Percentiles rank a stretch among this genome's conserved stretches.
phyloP scores from a whole-genome alignment of 2,888 invertebrate species.

The Mythimna loreyi region DNA sequence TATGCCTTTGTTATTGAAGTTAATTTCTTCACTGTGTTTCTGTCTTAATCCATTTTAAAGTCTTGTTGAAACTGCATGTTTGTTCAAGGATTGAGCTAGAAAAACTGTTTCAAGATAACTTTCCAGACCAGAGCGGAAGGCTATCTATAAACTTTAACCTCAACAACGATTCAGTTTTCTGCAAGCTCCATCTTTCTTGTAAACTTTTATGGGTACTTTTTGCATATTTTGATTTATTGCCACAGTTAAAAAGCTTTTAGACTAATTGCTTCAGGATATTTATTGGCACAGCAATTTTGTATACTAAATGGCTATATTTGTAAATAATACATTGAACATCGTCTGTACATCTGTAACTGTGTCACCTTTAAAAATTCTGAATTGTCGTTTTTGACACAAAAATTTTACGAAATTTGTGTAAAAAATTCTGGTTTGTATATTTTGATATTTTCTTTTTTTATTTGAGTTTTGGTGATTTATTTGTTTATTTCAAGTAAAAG shows the following conservation, averaged over 20 bases:
- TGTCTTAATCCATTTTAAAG: constrained; percentile 1
- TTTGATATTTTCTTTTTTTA: too few species aligned
- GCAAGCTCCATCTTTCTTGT: constrained; percentile 36
- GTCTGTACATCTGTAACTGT: too few species aligned
- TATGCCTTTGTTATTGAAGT: background rate
- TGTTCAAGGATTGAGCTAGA: constrained; percentile 23
- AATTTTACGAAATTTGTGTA: too few species aligned
- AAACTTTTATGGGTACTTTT: constrained; percentile 24
- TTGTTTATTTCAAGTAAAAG: too few species aligned
- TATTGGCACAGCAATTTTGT: background rate
- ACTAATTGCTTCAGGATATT: background rate
- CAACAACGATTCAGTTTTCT: constrained; percentile 34
- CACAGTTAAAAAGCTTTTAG: background rate
- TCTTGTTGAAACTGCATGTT: constrained; percentile 2
- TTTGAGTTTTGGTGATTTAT: too few species aligned
- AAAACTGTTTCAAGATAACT: constrained; percentile 34
- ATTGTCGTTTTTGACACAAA: too few species aligned
- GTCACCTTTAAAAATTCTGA: too few species aligned
- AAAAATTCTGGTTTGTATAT: too few species aligned
- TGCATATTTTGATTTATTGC: constrained; percentile 32
- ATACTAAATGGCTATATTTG: background rate
- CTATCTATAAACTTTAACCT: constrained; percentile 44
- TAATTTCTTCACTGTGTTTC: background rate
- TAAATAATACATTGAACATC: too few species aligned
- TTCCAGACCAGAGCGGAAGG: constrained; percentile 20